Base-by-base conservation (phyloP, 2,797 vertebrate genomes). In the Mormyrus proboscirostris region DNA sequence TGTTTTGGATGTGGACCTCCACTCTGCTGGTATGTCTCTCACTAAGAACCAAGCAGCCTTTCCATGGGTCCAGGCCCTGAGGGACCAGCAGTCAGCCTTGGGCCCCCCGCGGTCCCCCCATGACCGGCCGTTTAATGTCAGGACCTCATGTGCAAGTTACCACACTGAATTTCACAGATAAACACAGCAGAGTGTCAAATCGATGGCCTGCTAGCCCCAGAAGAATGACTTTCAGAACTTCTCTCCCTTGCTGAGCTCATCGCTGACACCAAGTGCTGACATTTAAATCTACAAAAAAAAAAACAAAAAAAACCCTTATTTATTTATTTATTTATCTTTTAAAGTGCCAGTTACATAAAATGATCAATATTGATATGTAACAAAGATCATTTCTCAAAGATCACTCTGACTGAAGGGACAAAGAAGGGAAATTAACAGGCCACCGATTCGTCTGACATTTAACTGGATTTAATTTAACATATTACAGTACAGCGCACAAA, bases 381-480 rank as follows among this genome's bases (percentile, higher is more conserved):
- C 89, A 92, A 91, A 90, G 92, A 91, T 94, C 65, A n/a, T 29
- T 79, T 87, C 49, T 62, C 22, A 57, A 87, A 84, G 84, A 87
- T 51, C 69, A 57, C 73, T 79, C 22, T 62, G 83, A 86, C 89
- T 57, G 25, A 88, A 88, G 41, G 87, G 29, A 88, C 33, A 73
- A 49, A 38, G 51, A 57, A 49, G 57, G 25, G 38, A 59, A 90
- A 88, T 82, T 84, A 88, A 25, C 69, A 84, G 55, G 90, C 88
- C 88, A 91, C 90, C 90, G 84, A 92, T 90, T 92, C 91, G 93
- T 88, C 93, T 97, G 96, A 96, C 94, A 96, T 97, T 97, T 96
- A 95, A 94, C 92, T 73, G 83, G 93, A 95, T 93, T 95, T 96
- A 94, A 95, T 92, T 93, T 95, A 94, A 95, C 95, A 91, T 94